Evolutionary conservation across 2,113 vertebrate genomes (phyloP), one percentile per base, ranked within the genome.

Genomic region (Verasper variegatus): DNA sequence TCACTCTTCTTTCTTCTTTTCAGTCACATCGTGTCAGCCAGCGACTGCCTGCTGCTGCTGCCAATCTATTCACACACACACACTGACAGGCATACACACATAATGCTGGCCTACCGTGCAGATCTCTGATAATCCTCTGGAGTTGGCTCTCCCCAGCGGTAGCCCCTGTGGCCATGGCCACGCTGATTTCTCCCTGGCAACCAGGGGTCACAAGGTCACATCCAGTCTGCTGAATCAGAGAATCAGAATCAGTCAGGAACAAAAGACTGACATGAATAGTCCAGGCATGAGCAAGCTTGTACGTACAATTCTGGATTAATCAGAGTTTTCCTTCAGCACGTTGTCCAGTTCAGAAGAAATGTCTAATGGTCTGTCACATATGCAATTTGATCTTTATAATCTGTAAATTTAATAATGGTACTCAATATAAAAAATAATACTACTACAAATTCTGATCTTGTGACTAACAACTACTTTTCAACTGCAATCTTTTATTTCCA

Each of bases 41-140:
- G 42, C 42, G 63, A 81, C 45, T 31, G 35, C 56, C 20, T 21
- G 57, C 31, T 58, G 7, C 47, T 51, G 47, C 47, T 47, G 27
- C 31, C 64, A 42, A 45, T 66, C 60, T 60, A 86, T 45, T 79
- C 77, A 76, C 27, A 24, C 24, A 70, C 79, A 76, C 80, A 76
- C 58, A 17, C 61, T 37, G 3, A 17, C 68, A 52, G 18, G 54
- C 67, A 85, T 68, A 80, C 68, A 80, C 68, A 80, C 57, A 88
- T 59, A 83, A 82, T 68, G 80, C 67, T 82, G 75, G 65, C 27
- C 15, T 95, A 99, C 97, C 97, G 86, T 96, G 95, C 86, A 99
- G 91, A 93, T 99, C 97, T 63, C 95, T 89, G 92, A 99, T 96
- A 93, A 98, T 97, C 89, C 97, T 96, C 91, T 97, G 97, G 64